Base-by-base conservation (phyloP, 2,113 vertebrate species). In the Nothocercus nigrocapillus region DNA sequence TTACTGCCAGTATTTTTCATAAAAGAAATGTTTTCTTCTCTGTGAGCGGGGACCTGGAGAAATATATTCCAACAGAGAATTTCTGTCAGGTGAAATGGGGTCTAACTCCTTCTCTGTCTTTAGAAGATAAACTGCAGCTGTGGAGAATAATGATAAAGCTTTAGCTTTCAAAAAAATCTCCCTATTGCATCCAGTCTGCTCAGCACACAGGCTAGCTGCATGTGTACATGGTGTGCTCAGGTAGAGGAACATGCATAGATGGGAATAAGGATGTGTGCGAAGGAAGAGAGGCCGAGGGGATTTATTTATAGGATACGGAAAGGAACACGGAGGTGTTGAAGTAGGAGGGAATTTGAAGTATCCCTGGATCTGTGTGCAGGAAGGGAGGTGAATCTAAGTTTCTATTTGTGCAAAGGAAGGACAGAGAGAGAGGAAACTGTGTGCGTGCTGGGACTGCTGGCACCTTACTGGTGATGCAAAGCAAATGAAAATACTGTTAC, bases 261-360 rank as follows among this genome's bases (percentile, higher is more conserved):
- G 49, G 64, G 69, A 76, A 38, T 10, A 58, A 69, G 1, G 58
- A 36, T 14, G 53, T 13, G 61, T 66, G 34, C 80, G 79, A 69
- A 88, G 85, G 90, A 84, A 49, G 80, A 44, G 81, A 91, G 92
- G 74, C 94, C 89, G 83, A 58, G 92, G 86, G 90, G 62, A 30
- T 95, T 93, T 94, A 94, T 97, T 93, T 90, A 88, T 88, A 94
- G 93, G 74, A 82, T 81, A 88, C 66, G 90, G 84, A 93, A 96
- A 84, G 77, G 90, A 96, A 94, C 81, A 75, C 20, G 95, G 93
- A 93, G 90, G 90, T 95, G 95, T 74, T 84, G 80, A 83, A 97
- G 96, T 96, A 86, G 95, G 94, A 91, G 88, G 94, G 83, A 89
- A 94, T 88, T 77, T 86, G 90, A 96, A 86, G 90, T 90, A 68